These are phyloP conservation scores for Drymodes brunneopygia DNA, from an alignment of 2,113 vertebrate genomes.

Conservation along the genomic window DNA sequence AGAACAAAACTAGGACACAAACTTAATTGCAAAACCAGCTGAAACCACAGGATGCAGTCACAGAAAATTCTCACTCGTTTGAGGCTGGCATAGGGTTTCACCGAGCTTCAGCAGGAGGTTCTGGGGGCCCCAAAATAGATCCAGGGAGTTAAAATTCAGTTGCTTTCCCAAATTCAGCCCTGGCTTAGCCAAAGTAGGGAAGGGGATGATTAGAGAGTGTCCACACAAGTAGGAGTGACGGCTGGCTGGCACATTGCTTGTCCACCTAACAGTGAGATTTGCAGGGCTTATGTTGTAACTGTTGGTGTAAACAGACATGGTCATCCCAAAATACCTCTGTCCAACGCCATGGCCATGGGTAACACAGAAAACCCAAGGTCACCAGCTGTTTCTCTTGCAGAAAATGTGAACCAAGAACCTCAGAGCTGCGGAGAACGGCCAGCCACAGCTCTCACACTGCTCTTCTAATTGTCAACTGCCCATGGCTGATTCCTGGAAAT, in stretches of 20 bases:
- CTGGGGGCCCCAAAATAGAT: background rate
- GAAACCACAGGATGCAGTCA: slow-evolving; percentile 49
- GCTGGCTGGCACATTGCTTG: background rate
- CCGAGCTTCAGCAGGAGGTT: slow-evolving; percentile 11
- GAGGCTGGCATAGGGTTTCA: slow-evolving; percentile 52
- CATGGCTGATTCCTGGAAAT: slow-evolving; percentile 45
- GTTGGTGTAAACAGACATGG: background rate
- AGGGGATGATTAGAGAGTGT: background rate
- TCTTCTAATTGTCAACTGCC: background rate
- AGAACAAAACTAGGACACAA: slow-evolving; percentile 52
- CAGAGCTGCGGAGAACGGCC: background rate
- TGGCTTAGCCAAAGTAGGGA: background rate
- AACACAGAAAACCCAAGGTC: background rate
- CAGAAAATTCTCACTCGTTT: slow-evolving; percentile 30
- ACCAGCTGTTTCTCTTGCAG: background rate
- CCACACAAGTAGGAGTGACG: background rate
- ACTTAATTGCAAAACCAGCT: slow-evolving; percentile 62
- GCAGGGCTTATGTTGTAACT: background rate
- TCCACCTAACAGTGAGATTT: background rate
- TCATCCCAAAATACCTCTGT: background rate
- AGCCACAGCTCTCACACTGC: background rate
- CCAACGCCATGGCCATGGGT: background rate
- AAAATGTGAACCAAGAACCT: background rate
- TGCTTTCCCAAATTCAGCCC: background rate
- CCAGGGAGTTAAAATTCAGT: background rate